These are phyloP conservation scores for Drosophila anomalipes DNA, from an alignment of 2,888 invertebrate species.

Conservation along the genomic window DNA sequence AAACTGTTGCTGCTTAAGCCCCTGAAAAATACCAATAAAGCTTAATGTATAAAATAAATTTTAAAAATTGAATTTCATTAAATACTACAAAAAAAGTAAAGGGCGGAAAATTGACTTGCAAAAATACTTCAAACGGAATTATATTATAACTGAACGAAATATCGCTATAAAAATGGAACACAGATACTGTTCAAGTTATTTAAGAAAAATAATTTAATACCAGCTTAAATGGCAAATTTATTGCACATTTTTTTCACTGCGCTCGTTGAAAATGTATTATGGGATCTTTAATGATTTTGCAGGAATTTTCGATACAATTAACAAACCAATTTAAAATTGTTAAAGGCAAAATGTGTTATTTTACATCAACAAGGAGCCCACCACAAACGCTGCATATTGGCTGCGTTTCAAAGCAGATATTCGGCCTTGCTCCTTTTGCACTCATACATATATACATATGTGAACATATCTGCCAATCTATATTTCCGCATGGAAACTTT, in stretches of 20 bases:
- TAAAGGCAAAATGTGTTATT: background rate
- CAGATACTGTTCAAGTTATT: background rate
- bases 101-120: background rate
- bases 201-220: too few relatives aligned
- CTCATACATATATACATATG: background rate
- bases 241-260: background rate
- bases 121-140: background rate
- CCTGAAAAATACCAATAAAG: conserved; percentile 60
- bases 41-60: conserved; percentile 14
- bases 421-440: background rate
- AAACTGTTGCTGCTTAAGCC: conserved; percentile 45
- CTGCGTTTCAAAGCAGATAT: background rate
- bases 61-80: conserved; percentile 3
- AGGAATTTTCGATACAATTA: background rate
- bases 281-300: background rate
- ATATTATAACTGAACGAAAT: background rate
- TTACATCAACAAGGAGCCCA: background rate
- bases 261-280: background rate
- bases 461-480: background rate
- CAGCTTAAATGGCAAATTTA: background rate
- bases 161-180: too few relatives aligned
- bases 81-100: background rate
- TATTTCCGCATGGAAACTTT: conserved; percentile 26
- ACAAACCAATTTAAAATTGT: background rate
- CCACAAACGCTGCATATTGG: background rate